phyloP scores from a whole-genome alignment of 2,113 vertebrate genomes.

The Cromileptes altivelis region DNA sequence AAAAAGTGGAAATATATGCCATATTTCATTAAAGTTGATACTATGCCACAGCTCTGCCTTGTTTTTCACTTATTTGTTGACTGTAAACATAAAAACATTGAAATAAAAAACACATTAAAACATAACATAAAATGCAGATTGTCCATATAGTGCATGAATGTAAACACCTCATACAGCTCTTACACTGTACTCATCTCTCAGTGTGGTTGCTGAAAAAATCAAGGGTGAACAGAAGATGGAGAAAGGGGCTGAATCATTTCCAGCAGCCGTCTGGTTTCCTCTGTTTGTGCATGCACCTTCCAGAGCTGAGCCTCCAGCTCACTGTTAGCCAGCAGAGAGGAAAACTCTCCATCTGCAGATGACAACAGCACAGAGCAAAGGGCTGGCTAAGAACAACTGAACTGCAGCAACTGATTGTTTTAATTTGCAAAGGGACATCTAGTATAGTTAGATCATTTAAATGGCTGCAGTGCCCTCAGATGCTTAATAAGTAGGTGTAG shows the following conservation, averaged over 20 bases:
- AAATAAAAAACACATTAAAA: conserved; percentile 34
- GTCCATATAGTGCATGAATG: conserved; percentile 7
- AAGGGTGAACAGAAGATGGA: conserved; percentile 16
- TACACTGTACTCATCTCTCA: not conserved
- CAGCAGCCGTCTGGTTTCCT: conserved; percentile 63
- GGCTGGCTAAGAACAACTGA: not conserved
- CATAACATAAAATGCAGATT: not conserved
- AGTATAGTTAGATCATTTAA: not conserved
- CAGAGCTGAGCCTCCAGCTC: conserved; percentile 59
- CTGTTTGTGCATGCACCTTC: conserved; percentile 60
- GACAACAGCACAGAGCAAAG: conserved; percentile 25
- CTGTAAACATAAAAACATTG: conserved; percentile 17
- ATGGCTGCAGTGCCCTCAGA: not conserved
- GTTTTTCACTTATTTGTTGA: conserved; percentile 33
- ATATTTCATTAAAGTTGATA: conserved; percentile 70
- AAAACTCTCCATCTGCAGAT: conserved; percentile 64
- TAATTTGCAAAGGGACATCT: not conserved
- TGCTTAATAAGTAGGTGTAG: not conserved
- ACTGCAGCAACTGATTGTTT: not conserved
- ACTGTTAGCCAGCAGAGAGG: conserved; percentile 38
- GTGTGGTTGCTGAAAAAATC: not conserved
- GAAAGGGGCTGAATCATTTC: conserved; percentile 49
- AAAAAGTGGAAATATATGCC: conserved; percentile 34
- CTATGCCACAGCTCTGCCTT: conserved; percentile 47
- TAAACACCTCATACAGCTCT: not conserved